These are phyloP conservation scores for Osedax frankpressi DNA, from an alignment of 2,888 invertebrate genomes.

Conservation along the genomic window DNA sequence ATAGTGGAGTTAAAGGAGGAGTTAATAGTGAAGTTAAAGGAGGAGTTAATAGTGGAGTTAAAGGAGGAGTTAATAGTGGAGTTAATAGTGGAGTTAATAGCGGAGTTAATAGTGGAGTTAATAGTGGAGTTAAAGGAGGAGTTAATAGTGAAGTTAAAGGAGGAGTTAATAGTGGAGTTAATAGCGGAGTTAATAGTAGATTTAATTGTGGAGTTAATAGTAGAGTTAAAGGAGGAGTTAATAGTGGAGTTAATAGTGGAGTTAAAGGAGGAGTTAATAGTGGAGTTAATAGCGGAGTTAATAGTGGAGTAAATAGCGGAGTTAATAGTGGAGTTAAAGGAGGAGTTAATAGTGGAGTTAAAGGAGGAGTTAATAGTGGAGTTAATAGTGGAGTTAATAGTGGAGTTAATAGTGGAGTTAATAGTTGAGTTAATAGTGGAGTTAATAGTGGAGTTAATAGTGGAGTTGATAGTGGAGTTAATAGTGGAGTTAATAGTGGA, in stretches of 20 bases:
- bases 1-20: background rate
- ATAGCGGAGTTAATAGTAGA: background rate
- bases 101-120: background rate
- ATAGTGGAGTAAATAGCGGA: slow-evolving; percentile 13
- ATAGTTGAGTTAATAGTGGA: slow-evolving; percentile 14
- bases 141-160: background rate
- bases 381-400: slow-evolving; percentile 15
- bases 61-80: background rate
- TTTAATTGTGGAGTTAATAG: slow-evolving; percentile 14
- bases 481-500: slow-evolving; percentile 13
- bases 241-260: slow-evolving; percentile 15
- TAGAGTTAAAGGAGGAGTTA: slow-evolving; percentile 15
- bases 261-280: slow-evolving; percentile 11
- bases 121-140: background rate
- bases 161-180: background rate
- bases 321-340: slow-evolving; percentile 13
- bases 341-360: slow-evolving; percentile 14
- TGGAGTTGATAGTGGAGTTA: slow-evolving; percentile 15
- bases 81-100: background rate
- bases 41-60: background rate
- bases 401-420: slow-evolving; percentile 15
- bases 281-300: slow-evolving; percentile 14
- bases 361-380: slow-evolving; percentile 12
- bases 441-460: slow-evolving; percentile 15
- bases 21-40: background rate